These are phyloP conservation scores for Myiotriccus ornatus DNA, from an alignment of 2,797 vertebrate species.

Conservation along the genomic window DNA sequence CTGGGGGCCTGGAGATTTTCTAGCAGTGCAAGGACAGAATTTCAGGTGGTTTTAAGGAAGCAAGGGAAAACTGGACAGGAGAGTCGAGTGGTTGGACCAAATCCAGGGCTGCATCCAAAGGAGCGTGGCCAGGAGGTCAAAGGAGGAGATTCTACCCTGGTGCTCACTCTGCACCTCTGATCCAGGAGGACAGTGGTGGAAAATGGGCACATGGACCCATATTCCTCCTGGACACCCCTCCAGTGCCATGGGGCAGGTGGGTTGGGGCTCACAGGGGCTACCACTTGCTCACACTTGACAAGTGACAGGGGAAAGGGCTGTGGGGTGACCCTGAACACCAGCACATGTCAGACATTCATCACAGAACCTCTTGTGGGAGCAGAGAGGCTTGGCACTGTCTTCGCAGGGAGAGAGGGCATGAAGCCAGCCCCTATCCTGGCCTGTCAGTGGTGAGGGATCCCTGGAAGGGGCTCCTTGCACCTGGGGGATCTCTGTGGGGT, in stretches of 20 bases:
- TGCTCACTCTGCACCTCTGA: rapidly evolving
- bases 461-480: background rate
- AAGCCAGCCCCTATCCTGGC: background rate
- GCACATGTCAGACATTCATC: rapidly evolving
- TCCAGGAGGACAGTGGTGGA: background rate
- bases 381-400: background rate
- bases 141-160: background rate
- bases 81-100: background rate
- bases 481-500: background rate
- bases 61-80: background rate
- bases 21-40: background rate
- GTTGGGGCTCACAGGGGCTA: background rate
- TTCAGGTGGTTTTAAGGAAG: background rate
- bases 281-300: rapidly evolving
- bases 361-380: background rate
- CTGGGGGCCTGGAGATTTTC: background rate
- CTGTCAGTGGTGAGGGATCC: background rate
- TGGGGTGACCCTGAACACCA: background rate
- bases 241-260: background rate
- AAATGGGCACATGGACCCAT: background rate
- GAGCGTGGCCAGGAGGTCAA: background rate
- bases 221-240: background rate
- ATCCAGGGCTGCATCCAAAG: background rate
- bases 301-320: background rate
- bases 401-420: background rate